A percentile compares a stretch with the other conserved stretches of the same genome.
These are phyloP conservation scores for Ichneumoninae sp. DNA, from an alignment of 2,888 invertebrate genomes.

Conservation along the genomic window DNA sequence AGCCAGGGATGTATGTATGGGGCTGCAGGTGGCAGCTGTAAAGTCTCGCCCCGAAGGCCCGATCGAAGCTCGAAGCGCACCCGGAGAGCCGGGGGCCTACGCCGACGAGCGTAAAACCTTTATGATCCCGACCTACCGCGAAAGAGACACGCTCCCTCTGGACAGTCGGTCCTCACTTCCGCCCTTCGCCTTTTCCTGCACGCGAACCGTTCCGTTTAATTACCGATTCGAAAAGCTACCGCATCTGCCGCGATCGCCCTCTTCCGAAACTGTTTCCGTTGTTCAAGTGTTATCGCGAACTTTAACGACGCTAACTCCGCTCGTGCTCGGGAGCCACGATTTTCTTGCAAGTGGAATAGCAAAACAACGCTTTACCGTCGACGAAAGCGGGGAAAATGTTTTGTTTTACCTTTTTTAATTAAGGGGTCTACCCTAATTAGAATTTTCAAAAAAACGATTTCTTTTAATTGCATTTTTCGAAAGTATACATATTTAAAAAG, in stretches of 20 bases:
- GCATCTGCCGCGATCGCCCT: constrained; percentile 32
- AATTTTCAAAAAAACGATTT: too few relatives aligned
- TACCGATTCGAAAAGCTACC: constrained; percentile 74
- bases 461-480: too few relatives aligned
- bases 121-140: constrained; percentile 70
- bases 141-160: constrained; percentile 17
- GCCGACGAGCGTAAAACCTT: constrained; percentile 73
- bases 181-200: background rate
- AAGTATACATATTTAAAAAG: too few relatives aligned
- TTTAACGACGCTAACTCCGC: constrained; percentile 69
- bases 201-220: constrained; percentile 74
- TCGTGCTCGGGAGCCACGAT: background rate
- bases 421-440: too few relatives aligned
- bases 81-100: constrained; percentile 9
- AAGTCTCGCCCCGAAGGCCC: constrained; percentile 30
- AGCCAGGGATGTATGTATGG: background rate
- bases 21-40: constrained; percentile 47
- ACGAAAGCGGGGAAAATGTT: background rate
- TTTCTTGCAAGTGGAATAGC: constrained; percentile 1
- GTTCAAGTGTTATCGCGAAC: constrained; percentile 73
- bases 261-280: constrained; percentile 67
- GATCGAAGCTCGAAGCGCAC: constrained; percentile 31
- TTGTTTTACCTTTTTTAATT: background rate
- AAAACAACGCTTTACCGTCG: background rate
- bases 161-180: background rate